phyloP scores from a whole-genome alignment of 2,797 vertebrate genomes.

The Notoglanidium macrostoma region DNA sequence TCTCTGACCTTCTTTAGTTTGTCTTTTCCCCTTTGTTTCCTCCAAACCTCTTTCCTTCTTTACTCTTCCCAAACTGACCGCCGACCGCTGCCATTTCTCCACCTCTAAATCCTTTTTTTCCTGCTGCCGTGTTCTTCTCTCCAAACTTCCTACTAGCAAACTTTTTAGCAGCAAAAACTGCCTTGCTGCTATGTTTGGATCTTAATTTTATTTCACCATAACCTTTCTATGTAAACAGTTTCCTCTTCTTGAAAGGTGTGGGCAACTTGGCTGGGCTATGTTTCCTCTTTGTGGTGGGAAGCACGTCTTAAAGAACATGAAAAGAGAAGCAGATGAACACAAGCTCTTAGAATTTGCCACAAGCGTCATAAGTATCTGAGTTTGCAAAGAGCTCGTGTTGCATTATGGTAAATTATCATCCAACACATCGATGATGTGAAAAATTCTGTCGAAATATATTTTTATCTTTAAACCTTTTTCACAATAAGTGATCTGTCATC shows the following conservation, averaged over 20 bases:
- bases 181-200: constrained; percentile 37
- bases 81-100: constrained; percentile 53
- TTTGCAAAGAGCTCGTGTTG: neutral
- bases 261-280: constrained; percentile 48
- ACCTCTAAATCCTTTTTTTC: constrained; percentile 57
- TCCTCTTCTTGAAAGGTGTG: constrained; percentile 70
- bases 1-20: constrained; percentile 62
- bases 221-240: constrained; percentile 55
- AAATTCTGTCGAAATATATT: neutral
- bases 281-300: constrained; percentile 70
- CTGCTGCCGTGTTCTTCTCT: constrained; percentile 36
- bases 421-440: neutral
- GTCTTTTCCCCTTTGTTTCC: constrained; percentile 65
- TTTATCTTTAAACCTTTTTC: neutral
- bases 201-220: constrained; percentile 40
- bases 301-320: constrained; percentile 74
- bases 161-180: constrained; percentile 55
- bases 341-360: neutral
- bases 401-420: neutral
- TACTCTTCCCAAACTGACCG: constrained; percentile 61
- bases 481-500: neutral
- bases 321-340: neutral
- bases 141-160: constrained; percentile 51
- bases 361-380: neutral
- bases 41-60: constrained; percentile 64